Conservation (phyloP, 2,888 invertebrate species). For the Busseola fusca region DNA sequence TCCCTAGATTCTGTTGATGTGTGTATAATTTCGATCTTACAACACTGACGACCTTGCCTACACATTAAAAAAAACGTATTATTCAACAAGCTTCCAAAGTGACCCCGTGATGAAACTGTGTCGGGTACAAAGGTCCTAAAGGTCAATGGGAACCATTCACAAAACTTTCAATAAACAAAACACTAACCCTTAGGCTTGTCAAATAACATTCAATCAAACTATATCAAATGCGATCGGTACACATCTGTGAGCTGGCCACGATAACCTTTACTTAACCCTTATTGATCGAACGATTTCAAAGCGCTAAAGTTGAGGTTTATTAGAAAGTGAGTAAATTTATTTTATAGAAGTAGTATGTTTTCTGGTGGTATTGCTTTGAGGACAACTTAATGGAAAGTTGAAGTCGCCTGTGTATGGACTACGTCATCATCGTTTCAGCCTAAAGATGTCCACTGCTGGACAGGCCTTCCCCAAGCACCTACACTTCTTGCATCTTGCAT, state of each 20-base stretch:
- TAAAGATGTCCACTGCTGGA: too few species aligned
- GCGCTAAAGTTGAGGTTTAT: not conserved
- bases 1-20: too few species aligned
- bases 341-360: not conserved
- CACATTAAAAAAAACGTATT: too few species aligned
- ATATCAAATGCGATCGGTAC: slow-evolving; percentile 31
- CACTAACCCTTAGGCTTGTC: not conserved
- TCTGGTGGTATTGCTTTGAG: too few species aligned
- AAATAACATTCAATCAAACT: slow-evolving; percentile 40
- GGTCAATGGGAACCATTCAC: slow-evolving; percentile 9
- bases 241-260: slow-evolving; percentile 22
- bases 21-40: too few species aligned
- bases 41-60: too few species aligned
- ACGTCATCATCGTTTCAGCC: too few species aligned
- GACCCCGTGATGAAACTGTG: too few species aligned
- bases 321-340: not conserved
- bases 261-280: slow-evolving; percentile 47
- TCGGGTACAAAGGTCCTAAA: not conserved
- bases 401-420: not conserved
- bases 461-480: too few species aligned
- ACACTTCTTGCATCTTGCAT: too few species aligned
- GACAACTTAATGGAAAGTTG: not conserved
- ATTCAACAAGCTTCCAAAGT: too few species aligned
- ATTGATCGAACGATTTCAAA: slow-evolving; percentile 11
- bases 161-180: slow-evolving; percentile 18